A percentile compares a stretch with the other conserved stretches of the same genome.
Conservation (phyloP, 2,113 vertebrate genomes). For the Macrotis lagotis region DNA sequence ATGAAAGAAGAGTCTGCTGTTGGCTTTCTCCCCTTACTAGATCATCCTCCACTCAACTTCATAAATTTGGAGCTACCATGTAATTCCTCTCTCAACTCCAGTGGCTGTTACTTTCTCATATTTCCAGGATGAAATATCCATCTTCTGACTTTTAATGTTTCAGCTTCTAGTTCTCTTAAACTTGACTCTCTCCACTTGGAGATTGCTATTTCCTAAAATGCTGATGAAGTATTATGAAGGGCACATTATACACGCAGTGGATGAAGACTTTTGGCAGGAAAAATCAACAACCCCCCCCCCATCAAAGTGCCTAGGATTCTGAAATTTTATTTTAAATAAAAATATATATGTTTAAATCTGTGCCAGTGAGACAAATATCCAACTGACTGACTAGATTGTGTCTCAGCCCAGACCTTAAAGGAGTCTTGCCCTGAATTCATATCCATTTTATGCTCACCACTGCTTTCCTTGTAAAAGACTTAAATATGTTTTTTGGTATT, state of each 20-base stretch:
- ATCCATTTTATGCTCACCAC: neutral
- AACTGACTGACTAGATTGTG: neutral
- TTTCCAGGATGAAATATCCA: neutral
- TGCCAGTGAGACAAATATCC: conserved; percentile 47
- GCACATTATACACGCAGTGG: conserved; percentile 9
- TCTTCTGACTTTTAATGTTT: neutral
- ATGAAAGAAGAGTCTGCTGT: neutral
- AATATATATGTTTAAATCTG: conserved; percentile 52
- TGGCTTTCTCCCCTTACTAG: neutral
- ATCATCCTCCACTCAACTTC: neutral
- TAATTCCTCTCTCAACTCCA: neutral
- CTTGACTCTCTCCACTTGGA: neutral
- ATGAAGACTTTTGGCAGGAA: conserved; percentile 54
- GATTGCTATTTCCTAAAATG: conserved; percentile 63
- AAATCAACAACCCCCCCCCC: conserved; percentile 57
- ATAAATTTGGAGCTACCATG: neutral
- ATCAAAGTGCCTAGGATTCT: conserved; percentile 18
- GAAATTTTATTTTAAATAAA: no score
- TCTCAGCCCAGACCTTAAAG: conserved; percentile 3
- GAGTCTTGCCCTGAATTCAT: no score
- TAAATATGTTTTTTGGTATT: neutral
- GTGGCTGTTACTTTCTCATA: neutral
- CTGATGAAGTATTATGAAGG: conserved; percentile 72
- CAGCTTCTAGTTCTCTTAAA: neutral
- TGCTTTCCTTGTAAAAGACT: neutral